phyloP scores from a whole-genome alignment of 2,113 vertebrate genomes.

The Myiozetetes cayanensis region DNA sequence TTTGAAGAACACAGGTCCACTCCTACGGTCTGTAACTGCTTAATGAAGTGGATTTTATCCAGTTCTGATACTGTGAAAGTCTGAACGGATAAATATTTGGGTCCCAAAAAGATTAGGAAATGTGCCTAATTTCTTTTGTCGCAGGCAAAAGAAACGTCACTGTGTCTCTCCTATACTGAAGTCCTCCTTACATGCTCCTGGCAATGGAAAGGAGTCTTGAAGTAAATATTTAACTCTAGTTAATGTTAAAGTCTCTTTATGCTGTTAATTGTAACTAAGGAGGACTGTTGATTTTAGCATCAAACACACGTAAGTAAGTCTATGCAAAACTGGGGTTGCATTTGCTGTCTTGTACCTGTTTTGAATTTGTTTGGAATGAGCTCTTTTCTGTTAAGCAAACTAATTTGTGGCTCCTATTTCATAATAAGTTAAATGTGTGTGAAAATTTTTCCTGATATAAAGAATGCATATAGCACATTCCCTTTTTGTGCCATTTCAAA shows the following conservation, averaged over 20 bases:
- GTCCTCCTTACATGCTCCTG: not conserved
- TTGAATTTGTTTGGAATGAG: not conserved
- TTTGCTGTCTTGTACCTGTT: not conserved
- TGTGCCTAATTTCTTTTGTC: not conserved
- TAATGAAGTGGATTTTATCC: not conserved
- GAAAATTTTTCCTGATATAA: not conserved
- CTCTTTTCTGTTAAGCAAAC: not conserved
- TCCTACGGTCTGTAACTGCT: not conserved
- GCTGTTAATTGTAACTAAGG: not conserved
- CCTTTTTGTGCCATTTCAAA: conserved; percentile 18
- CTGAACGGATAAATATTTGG: not conserved
- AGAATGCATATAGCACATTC: not conserved
- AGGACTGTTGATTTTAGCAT: not conserved
- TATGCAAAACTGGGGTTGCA: not conserved
- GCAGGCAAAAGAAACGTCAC: not conserved
- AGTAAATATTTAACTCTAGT: not conserved
- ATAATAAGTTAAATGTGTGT: not conserved
- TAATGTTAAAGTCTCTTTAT: not conserved
- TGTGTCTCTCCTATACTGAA: not conserved
- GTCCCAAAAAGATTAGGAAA: not conserved
- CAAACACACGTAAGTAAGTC: not conserved
- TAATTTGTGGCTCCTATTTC: not conserved
- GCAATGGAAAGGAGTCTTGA: not conserved
- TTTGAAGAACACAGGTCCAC: not conserved
- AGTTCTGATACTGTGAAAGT: not conserved